Evolutionary conservation across 2,888 invertebrate genomes (phyloP).

Genomic region (Aphidoletes aphidimyza): DNA sequence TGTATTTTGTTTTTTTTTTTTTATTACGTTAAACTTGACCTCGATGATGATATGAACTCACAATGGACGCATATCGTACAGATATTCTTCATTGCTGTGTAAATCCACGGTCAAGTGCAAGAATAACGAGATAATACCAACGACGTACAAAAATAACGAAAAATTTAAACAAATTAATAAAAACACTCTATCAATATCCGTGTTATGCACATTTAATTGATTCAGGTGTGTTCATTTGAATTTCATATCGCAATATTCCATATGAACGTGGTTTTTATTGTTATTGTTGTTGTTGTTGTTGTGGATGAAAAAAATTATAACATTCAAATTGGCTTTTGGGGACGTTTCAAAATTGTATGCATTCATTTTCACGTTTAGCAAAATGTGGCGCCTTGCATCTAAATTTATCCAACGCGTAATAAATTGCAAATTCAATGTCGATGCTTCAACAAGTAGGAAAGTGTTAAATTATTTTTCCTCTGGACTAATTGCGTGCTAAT

Average conservation of each 20-base stretch:
- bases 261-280: no score
- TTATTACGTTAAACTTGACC: conserved; percentile 48
- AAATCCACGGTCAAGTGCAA: background rate
- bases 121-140: background rate
- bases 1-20: no score
- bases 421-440: background rate
- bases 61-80: background rate
- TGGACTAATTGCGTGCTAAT: background rate
- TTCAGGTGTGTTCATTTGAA: conserved; percentile 4
- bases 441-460: background rate
- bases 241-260: background rate
- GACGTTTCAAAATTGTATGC: no score
- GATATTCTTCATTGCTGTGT: no score
- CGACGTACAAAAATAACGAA: background rate
- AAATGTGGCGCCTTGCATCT: background rate
- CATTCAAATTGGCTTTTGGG: no score
- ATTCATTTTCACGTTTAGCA: no score
- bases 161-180: background rate
- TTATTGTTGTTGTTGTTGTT: no score
- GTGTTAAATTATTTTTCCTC: background rate
- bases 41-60: conserved; percentile 10
- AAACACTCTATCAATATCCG: background rate
- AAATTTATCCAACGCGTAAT: background rate
- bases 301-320: background rate
- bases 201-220: background rate